Evolutionary conservation across 1,140 invertebrate species (phyloP).

Genomic region (Pentalonia nigronervosa): DNA sequence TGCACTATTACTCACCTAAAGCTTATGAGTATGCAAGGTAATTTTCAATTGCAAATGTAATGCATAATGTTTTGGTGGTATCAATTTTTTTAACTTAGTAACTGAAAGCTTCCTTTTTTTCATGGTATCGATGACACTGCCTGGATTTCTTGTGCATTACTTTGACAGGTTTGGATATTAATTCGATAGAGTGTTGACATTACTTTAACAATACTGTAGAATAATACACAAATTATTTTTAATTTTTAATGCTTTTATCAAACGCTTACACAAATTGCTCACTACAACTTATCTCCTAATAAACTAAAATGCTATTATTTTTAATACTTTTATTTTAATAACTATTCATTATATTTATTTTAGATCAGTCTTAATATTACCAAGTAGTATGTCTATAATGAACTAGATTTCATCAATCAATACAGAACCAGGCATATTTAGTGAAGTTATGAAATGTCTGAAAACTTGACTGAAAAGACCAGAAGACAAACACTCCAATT

Average conservation of each 20-base stretch:
- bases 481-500: neutral
- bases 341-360: constrained; percentile 16
- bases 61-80: neutral
- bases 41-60: neutral
- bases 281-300: neutral
- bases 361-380: neutral
- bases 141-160: no score
- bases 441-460: neutral
- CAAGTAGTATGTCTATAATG: neutral
- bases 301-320: neutral
- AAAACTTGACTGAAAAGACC: neutral
- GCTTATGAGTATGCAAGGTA: constrained; percentile 25
- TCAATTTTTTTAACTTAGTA: neutral
- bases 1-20: constrained; percentile 23
- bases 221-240: no score
- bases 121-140: no score
- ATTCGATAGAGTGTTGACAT: no score
- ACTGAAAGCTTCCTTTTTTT: neutral
- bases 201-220: no score
- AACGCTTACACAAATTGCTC: neutral
- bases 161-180: no score
- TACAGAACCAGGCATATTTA: neutral
- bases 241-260: neutral
- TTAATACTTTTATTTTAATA: neutral
- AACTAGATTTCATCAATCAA: constrained; percentile 2